Base-by-base conservation (phyloP, 2,888 invertebrate genomes). In the Sarcophaga rosellei region DNA sequence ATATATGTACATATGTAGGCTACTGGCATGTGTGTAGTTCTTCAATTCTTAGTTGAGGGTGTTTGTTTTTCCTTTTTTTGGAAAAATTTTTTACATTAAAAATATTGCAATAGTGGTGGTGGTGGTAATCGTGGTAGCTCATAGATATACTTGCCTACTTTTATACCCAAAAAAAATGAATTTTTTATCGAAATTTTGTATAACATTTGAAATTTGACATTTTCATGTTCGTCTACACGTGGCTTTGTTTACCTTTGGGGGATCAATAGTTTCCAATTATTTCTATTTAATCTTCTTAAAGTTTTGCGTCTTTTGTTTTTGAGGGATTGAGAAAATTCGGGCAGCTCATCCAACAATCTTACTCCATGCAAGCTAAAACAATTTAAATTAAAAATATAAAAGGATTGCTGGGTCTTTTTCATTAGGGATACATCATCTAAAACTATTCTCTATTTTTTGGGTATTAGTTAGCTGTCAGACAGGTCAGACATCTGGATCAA, bases 231-330 rank as follows among this genome's bases (percentile, higher is more conserved):
- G 44, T 15, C 47, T 44, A 66, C 81, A 82, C 87, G 87, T 83
- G 85, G 69, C 61, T 69, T 83, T 79, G 44, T 79, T 66, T 85
- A 68, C 35, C 62, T 77, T 35, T 15, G 80, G 80, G n/a, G 72
- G 68, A 77, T 77, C 68, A 57, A 68, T 70, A 76, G 63, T 76
- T 83, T 62, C 5, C 4, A 21, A 57, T 53, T 53, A 53, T 53
- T 53, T 53, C 53, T 1, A 21, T 86, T 77, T 86, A 86, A 86
- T 86, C 80, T 86, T 69, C 80, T 84, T 84, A 86, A 53, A 65
- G 82, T 45, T 79, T 79, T 65, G 0, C n/a, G n/a, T n/a, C n/a
- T n/a, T n/a, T n/a, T n/a, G n/a, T n/a, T n/a, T n/a, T n/a, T n/a
- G n/a, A n/a, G n/a, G n/a, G n/a, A n/a, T n/a, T n/a, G n/a, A n/a